Conservation (phyloP, 1,140 invertebrate species). For the Macrobrachium rosenbergii region DNA sequence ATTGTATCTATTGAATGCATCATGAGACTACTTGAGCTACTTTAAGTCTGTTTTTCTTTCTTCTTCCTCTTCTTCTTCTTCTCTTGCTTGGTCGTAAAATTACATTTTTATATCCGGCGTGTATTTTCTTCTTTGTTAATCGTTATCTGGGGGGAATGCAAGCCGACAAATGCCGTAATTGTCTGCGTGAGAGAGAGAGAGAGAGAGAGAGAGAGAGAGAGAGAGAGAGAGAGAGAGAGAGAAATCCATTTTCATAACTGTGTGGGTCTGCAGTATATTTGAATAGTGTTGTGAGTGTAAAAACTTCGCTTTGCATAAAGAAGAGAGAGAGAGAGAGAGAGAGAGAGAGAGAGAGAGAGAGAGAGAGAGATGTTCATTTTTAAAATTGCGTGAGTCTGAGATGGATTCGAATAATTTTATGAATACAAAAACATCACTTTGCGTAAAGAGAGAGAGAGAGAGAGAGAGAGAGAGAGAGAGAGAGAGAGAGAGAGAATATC, state of each 20-base stretch:
- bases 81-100: too few relatives aligned
- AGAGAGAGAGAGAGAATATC: background rate
- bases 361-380: background rate
- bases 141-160: too few relatives aligned
- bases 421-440: too few relatives aligned
- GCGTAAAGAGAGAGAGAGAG: background rate
- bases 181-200: background rate
- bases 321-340: constrained; percentile 11
- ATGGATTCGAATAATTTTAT: background rate
- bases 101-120: too few relatives aligned
- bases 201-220: constrained; percentile 15
- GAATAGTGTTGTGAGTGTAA: too few relatives aligned
- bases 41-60: too few relatives aligned
- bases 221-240: constrained; percentile 15
- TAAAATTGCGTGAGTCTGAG: background rate
- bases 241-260: too few relatives aligned
- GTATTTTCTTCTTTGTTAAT: too few relatives aligned
- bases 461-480: constrained; percentile 2
- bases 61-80: too few relatives aligned
- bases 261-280: too few relatives aligned
- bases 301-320: background rate
- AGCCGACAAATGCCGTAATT: background rate
- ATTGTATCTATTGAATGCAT: too few relatives aligned
- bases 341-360: constrained; percentile 16
- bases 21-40: too few relatives aligned